phyloP scores from a whole-genome alignment of 2,113 vertebrate genomes.

The Ivindomyrus marchei region DNA sequence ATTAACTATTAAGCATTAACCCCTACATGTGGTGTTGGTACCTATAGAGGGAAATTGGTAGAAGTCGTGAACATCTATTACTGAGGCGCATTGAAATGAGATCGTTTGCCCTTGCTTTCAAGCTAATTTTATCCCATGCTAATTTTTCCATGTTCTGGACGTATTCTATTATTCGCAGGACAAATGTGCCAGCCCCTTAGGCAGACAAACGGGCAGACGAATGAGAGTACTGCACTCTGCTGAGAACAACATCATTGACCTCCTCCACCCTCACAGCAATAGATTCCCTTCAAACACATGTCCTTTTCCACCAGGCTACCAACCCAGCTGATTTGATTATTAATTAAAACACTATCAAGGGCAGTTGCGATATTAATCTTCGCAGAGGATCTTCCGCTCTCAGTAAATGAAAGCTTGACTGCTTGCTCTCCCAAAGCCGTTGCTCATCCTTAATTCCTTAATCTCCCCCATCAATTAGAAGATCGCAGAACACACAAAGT shows the following conservation, averaged over 20 bases:
- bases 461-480: background rate
- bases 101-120: slow-evolving; percentile 43
- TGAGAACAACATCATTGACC: slow-evolving; percentile 55
- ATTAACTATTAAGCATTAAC: background rate
- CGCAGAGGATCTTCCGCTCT: slow-evolving; percentile 31
- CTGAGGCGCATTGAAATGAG: slow-evolving; percentile 40
- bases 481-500: background rate
- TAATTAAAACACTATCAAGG: slow-evolving; percentile 40
- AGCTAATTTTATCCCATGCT: slow-evolving; percentile 57
- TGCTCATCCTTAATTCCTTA: background rate
- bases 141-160: slow-evolving; percentile 39
- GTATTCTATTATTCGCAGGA: slow-evolving; percentile 45
- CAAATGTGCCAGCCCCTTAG: slow-evolving; percentile 46
- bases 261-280: slow-evolving; percentile 37
- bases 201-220: slow-evolving; percentile 39
- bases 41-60: slow-evolving; percentile 24
- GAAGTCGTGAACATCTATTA: slow-evolving; percentile 26
- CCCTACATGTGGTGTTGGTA: background rate
- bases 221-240: slow-evolving; percentile 47
- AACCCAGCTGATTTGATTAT: slow-evolving; percentile 37
- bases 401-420: slow-evolving; percentile 27
- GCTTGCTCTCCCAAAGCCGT: background rate
- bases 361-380: slow-evolving; percentile 37
- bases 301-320: slow-evolving; percentile 36
- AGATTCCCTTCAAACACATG: slow-evolving; percentile 43